Conservation (phyloP, 2,888 invertebrate species). For the Epirrhoe alternata region DNA sequence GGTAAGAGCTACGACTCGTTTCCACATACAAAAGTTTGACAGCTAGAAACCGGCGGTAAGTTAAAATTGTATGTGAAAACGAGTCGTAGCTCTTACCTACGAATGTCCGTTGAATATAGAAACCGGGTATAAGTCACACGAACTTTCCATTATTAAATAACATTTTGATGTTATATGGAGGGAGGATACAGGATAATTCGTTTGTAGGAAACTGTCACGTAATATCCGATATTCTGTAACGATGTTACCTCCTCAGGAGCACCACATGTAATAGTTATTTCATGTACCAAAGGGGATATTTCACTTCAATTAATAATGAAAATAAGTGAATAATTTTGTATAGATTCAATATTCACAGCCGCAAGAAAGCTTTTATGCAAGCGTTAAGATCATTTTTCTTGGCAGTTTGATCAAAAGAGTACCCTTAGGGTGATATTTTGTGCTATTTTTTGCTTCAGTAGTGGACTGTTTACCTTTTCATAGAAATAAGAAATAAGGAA, state of each 20-base stretch:
- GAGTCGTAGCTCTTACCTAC: too few relatives aligned
- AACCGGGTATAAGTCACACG: too few relatives aligned
- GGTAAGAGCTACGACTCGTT: too few relatives aligned
- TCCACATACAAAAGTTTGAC: too few relatives aligned
- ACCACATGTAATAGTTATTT: slow-evolving; percentile 1
- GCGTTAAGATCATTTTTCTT: slow-evolving; percentile 26
- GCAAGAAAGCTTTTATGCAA: slow-evolving; percentile 14
- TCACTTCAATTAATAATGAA: slow-evolving; percentile 3
- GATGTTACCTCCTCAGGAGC: background rate
- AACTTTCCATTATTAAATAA: background rate
- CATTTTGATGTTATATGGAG: background rate
- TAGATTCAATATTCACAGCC: slow-evolving; percentile 14
- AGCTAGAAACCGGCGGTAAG: too few relatives aligned
- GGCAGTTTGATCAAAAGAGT: slow-evolving; percentile 17
- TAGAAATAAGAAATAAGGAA: too few relatives aligned
- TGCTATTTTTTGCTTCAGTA: background rate
- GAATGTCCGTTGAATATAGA: too few relatives aligned
- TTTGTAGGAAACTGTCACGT: background rate
- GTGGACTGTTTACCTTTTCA: slow-evolving; percentile 3
- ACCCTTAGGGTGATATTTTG: slow-evolving; percentile 14
- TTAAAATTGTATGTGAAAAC: too few relatives aligned
- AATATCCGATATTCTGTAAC: background rate
- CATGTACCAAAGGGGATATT: background rate
- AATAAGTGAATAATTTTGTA: slow-evolving; percentile 13
- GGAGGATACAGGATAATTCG: background rate